These are phyloP conservation scores for Halictus rubicundus DNA, from an alignment of 1,140 invertebrate species.

Conservation along the genomic window DNA sequence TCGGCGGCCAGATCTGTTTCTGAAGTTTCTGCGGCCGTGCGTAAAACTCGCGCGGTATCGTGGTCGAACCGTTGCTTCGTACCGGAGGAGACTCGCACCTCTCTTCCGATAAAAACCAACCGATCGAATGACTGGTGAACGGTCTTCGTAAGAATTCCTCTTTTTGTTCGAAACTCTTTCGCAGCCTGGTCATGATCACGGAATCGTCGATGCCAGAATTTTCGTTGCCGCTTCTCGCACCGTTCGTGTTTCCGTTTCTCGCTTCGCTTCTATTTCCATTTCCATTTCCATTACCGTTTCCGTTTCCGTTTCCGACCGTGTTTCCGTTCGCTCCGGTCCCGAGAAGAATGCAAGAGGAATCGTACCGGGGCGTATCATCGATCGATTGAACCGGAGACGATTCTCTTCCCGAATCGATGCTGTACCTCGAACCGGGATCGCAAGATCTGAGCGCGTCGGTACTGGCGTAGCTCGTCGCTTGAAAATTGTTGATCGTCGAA, in stretches of 20 bases:
- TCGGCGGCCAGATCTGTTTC: conserved; percentile 87
- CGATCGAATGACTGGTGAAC: conserved; percentile 82
- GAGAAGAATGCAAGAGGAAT: conserved; percentile 83
- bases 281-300: conserved; percentile 63
- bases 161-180: conserved; percentile 92
- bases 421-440: conserved; percentile 74
- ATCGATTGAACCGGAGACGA: conserved; percentile 81
- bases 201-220: conserved; percentile 82
- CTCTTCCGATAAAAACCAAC: conserved; percentile 78
- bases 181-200: conserved; percentile 86
- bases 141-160: conserved; percentile 91
- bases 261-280: conserved; percentile 81
- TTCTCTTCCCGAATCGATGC: conserved; percentile 81
- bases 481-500: conserved; percentile 74
- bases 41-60: conserved; percentile 87
- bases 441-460: conserved; percentile 68
- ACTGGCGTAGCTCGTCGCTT: conserved; percentile 73
- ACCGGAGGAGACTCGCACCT: conserved; percentile 4
- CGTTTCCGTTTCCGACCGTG: conserved; percentile 76
- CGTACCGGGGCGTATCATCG: conserved; percentile 84
- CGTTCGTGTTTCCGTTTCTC: conserved; percentile 75
- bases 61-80: conserved; percentile 71
- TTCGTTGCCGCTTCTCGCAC: conserved; percentile 51
- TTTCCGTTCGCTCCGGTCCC: conserved; percentile 72
- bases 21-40: conserved; percentile 88